Evolutionary conservation across 2,888 invertebrate genomes (phyloP), one percentile per base, ranked within the genome.

Genomic region (Saturnia japonica): DNA sequence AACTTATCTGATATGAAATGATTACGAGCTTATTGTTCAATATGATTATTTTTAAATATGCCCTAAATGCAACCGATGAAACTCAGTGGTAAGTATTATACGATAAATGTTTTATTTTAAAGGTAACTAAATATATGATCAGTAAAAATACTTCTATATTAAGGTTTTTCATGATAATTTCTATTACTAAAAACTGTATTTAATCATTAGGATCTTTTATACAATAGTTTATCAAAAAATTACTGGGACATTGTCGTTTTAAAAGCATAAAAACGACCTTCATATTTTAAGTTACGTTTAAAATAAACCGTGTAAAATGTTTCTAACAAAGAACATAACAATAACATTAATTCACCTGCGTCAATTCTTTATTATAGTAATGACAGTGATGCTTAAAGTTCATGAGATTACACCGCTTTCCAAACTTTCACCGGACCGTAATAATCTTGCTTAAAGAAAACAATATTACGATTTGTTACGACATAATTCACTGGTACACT

Each of bases 361-460:
- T 28, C n/a, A 9, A 34, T 62, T 62, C 3, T 64, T 40, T 64
- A 64, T 64, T 40, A 64, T 11, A 34, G 40, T 22, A 40, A 40
- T 40, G 40, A 40, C 64, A 40, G 64, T 40, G 64, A 64, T 64
- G 67, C 54, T 70, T 70, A 70, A 70, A 70, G 70, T 70, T 70
- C 67, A 66, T 1, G 34, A 62, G 45, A 51, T 54, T 70, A 40
- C 40, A n/a, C 40, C 67, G 67, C 70, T 70, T 70, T 70, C 70
- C 70, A 70, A 70, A 70, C 70, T 70, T 70, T 70, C 70, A 47
- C 70, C 12, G 8, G 40, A 66, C 70, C 70, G 70, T 70, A 70
- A 70, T 64, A 64, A 64, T 64, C 40, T 19, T 40, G 40, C 16
- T 60, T 28, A 12, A 28, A 60, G 40, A n/a, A 40, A 64, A 64